Percentiles rank a stretch among this genome's conserved stretches.
phyloP scores from a whole-genome alignment of 2,113 vertebrate genomes.

The Carollia perspicillata region DNA sequence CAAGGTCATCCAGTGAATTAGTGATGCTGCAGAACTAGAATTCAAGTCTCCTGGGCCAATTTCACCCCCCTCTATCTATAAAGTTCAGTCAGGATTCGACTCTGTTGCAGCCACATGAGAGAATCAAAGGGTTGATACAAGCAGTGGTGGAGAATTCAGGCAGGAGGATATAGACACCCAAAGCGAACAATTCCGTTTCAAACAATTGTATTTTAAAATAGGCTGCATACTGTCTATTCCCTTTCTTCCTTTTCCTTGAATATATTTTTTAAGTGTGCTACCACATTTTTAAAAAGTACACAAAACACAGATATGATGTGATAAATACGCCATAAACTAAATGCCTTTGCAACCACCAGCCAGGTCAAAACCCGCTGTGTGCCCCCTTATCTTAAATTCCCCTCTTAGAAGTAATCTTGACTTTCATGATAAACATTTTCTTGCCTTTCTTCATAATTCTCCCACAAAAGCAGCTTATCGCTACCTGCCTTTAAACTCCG shows the following conservation, averaged over 20 bases:
- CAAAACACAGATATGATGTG: neutral
- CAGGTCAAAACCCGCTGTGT: neutral
- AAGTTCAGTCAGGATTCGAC: neutral
- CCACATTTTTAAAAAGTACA: neutral
- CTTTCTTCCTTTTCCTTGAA: neutral
- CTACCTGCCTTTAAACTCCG: neutral
- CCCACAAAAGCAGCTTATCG: neutral
- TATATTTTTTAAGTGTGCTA: neutral
- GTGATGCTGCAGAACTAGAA: neutral
- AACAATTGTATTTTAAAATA: neutral
- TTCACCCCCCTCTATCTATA: neutral
- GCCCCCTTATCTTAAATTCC: neutral
- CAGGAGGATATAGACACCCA: neutral
- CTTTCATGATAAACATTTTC: neutral
- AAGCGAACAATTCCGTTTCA: constrained; percentile 1
- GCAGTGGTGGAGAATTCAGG: neutral
- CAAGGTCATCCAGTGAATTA: neutral
- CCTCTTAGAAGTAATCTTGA: neutral
- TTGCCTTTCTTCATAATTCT: neutral
- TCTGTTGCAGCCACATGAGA: neutral
- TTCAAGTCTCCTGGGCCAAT: neutral
- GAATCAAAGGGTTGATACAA: neutral
- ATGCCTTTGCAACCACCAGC: neutral
- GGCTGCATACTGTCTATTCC: neutral
- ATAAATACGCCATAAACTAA: constrained; percentile 3